A percentile compares a stretch with the other conserved stretches of the same genome.
phyloP scores from a whole-genome alignment of 2,888 invertebrate species.

The Meganola albula region DNA sequence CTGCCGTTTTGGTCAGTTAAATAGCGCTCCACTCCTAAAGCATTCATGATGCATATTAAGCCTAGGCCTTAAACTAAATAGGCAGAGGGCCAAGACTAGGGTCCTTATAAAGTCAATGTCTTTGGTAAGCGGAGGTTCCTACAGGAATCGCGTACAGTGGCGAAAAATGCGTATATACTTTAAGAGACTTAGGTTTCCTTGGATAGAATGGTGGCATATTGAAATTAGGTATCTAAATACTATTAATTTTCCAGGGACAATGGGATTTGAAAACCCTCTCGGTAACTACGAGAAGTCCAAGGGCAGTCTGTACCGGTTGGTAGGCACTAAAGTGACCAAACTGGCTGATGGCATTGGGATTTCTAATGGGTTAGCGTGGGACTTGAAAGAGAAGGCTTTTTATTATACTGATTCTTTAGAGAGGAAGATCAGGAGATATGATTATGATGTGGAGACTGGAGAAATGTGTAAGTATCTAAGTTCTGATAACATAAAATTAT shows the following conservation, averaged over 20 bases:
- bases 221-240: not conserved
- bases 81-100: too few relatives aligned
- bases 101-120: too few relatives aligned
- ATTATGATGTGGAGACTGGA: constrained; percentile 83
- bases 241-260: constrained; percentile 62
- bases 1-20: too few relatives aligned
- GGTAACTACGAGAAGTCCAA: constrained; percentile 53
- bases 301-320: constrained; percentile 68
- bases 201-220: too few relatives aligned
- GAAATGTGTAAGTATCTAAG: constrained; percentile 76
- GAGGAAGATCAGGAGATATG: constrained; percentile 81
- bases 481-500: too few relatives aligned
- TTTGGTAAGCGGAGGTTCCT: too few relatives aligned
- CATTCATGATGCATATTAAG: too few relatives aligned
- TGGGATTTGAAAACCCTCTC: constrained; percentile 66
- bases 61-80: too few relatives aligned
- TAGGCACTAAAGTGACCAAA: constrained; percentile 35
- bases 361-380: constrained; percentile 91
- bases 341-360: constrained; percentile 65
- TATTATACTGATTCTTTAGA: constrained; percentile 86
- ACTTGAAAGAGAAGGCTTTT: constrained; percentile 79
- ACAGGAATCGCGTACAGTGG: too few relatives aligned
- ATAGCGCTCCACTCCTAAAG: too few relatives aligned
- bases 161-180: too few relatives aligned
- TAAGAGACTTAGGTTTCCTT: too few relatives aligned